Evolutionary conservation across 1,140 invertebrate genomes (phyloP).

Genomic region (Hyles vespertilio): DNA sequence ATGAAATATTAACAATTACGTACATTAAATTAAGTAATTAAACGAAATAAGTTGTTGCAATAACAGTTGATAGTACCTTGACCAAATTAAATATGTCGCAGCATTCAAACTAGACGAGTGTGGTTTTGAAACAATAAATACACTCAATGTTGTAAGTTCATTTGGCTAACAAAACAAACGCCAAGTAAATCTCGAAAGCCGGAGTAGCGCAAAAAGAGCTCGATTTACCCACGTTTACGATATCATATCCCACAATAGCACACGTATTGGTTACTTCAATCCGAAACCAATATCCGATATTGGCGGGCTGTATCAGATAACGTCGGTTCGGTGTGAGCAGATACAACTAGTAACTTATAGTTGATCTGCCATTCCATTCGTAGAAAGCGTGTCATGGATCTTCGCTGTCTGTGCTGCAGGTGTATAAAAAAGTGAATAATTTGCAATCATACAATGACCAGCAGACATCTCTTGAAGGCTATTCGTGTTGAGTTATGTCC

Average conservation of each 20-base stretch:
- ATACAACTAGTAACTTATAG: slow-evolving; percentile 2
- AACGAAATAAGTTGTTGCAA: slow-evolving; percentile 4
- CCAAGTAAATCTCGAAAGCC: no score
- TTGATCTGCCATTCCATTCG: slow-evolving; percentile 22
- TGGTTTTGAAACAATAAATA: slow-evolving; percentile 2
- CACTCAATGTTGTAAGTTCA: no score
- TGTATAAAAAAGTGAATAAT: slow-evolving; percentile 39
- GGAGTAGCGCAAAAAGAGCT: no score
- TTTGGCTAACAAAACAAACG: no score
- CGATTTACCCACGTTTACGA: no score
- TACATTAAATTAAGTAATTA: slow-evolving; percentile 4
- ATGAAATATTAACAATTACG: slow-evolving; percentile 2
- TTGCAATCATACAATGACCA: slow-evolving; percentile 32
- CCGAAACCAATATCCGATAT: slow-evolving; percentile 1
- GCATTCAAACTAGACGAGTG: slow-evolving; percentile 3
- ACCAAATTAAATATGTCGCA: slow-evolving; percentile 9
- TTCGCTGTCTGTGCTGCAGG: slow-evolving; percentile 21
- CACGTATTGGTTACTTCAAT: neutral
- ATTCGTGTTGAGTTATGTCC: slow-evolving; percentile 24
- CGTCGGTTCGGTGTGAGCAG: neutral
- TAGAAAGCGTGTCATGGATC: slow-evolving; percentile 46
- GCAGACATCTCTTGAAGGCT: slow-evolving; percentile 33
- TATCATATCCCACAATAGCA: no score
- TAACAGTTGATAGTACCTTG: slow-evolving; percentile 5
- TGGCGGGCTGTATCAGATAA: neutral